Conservation (phyloP, 1,140 invertebrate genomes). For the Campoletis sonorensis region DNA sequence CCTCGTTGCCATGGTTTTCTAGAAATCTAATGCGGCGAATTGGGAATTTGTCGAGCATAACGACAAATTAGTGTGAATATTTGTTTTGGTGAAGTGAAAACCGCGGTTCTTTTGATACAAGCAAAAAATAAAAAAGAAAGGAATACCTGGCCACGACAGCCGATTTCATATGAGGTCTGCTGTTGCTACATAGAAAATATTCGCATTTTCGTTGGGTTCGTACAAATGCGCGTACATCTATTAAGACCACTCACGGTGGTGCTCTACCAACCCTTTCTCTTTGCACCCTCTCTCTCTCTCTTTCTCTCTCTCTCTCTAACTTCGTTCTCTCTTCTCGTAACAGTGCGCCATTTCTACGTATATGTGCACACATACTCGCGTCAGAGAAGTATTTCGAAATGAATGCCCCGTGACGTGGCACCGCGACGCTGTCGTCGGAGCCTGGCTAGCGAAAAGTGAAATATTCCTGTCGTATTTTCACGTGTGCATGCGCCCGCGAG, state of each 20-base stretch:
- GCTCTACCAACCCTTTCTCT: constrained; percentile 22
- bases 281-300: constrained; percentile 8
- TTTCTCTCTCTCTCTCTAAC: constrained; percentile 5
- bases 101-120: neutral
- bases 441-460: constrained; percentile 73
- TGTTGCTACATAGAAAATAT: constrained; percentile 10
- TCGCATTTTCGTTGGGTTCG: constrained; percentile 38
- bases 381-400: constrained; percentile 69
- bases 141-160: neutral
- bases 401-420: constrained; percentile 73
- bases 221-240: constrained; percentile 75
- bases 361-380: constrained; percentile 34
- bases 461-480: constrained; percentile 76
- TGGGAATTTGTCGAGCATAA: neutral
- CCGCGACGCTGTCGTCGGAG: constrained; percentile 75
- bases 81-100: neutral
- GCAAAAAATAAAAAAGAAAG: neutral
- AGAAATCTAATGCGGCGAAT: neutral
- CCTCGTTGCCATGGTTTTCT: neutral
- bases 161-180: neutral
- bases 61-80: neutral
- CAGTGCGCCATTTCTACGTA: neutral
- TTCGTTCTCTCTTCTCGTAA: neutral
- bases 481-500: constrained; percentile 54
- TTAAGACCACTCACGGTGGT: constrained; percentile 71